A percentile compares a stretch with the other conserved stretches of the same genome.
These are phyloP conservation scores for Sminthurides bifidus DNA, from an alignment of 1,140 invertebrate species.

Conservation along the genomic window DNA sequence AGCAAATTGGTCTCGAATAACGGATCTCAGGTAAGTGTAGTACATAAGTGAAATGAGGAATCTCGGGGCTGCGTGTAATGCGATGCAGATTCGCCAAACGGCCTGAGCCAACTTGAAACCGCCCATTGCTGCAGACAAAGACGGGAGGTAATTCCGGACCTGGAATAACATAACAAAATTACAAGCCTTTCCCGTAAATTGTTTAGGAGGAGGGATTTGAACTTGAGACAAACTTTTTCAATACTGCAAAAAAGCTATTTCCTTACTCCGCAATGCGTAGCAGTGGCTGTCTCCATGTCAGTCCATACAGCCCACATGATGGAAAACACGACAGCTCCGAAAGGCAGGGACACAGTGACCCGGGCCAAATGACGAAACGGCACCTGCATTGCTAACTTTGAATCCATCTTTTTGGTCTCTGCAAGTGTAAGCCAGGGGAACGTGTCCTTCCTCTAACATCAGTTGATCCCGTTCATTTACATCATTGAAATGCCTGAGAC, in stretches of 20 bases:
- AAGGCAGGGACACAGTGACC: conserved; percentile 54
- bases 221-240: neutral
- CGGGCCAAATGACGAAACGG: conserved; percentile 52
- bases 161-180: conserved; percentile 34
- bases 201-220: neutral
- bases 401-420: too few relatives aligned
- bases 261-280: conserved; percentile 58
- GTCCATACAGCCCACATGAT: conserved; percentile 64
- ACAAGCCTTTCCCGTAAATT: neutral
- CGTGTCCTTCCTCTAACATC: too few relatives aligned
- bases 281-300: conserved; percentile 69
- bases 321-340: conserved; percentile 55
- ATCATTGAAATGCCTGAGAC: too few relatives aligned
- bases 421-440: too few relatives aligned
- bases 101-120: conserved; percentile 76
- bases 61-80: conserved; percentile 61
- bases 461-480: too few relatives aligned
- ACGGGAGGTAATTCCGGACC: conserved; percentile 80
- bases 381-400: too few relatives aligned
- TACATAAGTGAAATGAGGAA: conserved; percentile 49
- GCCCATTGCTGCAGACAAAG: conserved; percentile 86
- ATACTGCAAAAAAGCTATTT: neutral
- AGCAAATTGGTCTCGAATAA: conserved; percentile 52
- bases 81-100: conserved; percentile 76
- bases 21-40: conserved; percentile 43